phyloP scores from a whole-genome alignment of 1,140 invertebrate genomes.

The Papilio polyxenes region DNA sequence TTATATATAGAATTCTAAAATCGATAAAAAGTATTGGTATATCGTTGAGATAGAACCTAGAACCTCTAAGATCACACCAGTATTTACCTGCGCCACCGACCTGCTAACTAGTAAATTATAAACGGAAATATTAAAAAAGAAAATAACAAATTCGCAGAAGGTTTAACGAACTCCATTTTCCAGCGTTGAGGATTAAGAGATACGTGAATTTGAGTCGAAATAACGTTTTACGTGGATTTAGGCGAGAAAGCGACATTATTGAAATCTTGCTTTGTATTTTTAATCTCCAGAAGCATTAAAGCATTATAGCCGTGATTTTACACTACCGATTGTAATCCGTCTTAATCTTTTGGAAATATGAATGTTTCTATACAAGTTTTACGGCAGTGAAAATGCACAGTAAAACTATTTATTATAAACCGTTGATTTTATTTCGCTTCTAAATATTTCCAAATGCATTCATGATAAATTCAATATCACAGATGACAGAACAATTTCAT shows the following conservation, averaged over 20 bases:
- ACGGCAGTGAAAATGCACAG: too few relatives aligned
- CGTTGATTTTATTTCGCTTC: too few relatives aligned
- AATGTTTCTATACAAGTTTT: too few relatives aligned
- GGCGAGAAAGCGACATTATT: neutral
- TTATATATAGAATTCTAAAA: too few relatives aligned
- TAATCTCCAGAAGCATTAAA: neutral
- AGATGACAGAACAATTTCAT: neutral
- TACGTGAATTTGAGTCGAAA: neutral
- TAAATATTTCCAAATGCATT: neutral
- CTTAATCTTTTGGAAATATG: too few relatives aligned
- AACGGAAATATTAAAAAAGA: neutral
- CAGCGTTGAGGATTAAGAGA: neutral
- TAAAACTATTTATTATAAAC: too few relatives aligned
- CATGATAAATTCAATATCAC: neutral
- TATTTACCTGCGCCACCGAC: too few relatives aligned
- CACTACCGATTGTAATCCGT: too few relatives aligned
- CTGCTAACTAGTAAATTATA: neutral
- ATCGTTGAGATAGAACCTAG: too few relatives aligned
- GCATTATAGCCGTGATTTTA: too few relatives aligned
- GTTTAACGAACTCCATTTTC: conserved; percentile 19
- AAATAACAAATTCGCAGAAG: neutral
- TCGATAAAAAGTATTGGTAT: too few relatives aligned
- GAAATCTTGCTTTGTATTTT: neutral
- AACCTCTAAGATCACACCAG: too few relatives aligned
- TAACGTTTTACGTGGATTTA: neutral